phyloP scores from a whole-genome alignment of 2,888 invertebrate genomes.

The Cactoblastis cactorum region DNA sequence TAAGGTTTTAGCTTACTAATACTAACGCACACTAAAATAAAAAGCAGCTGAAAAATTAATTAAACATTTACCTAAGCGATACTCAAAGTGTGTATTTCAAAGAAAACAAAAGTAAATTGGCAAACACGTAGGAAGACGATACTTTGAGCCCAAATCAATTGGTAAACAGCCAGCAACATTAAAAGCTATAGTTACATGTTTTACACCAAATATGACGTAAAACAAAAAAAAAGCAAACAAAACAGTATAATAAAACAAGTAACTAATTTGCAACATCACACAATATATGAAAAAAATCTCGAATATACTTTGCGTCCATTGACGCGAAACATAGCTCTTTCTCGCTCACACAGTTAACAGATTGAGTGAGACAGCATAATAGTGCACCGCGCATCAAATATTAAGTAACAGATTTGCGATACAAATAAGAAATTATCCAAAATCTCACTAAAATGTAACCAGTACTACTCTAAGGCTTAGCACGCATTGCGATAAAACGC shows the following conservation, averaged over 20 bases:
- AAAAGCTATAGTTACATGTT: not conserved
- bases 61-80: not conserved
- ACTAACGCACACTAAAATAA: conserved; percentile 1
- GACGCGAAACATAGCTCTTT: too few species aligned
- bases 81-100: not conserved
- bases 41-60: not conserved
- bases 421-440: conserved; percentile 6
- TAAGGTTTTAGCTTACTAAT: not conserved
- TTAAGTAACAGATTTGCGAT: too few species aligned
- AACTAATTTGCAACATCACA: conserved; percentile 4
- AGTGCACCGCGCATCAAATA: too few species aligned
- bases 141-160: conserved; percentile 30
- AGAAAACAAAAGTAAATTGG: conserved; percentile 19
- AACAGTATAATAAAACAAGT: not conserved
- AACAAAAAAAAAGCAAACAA: not conserved
- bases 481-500: too few species aligned
- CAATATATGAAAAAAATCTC: not conserved
- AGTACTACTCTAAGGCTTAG: too few species aligned
- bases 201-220: not conserved
- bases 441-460: conserved; percentile 28
- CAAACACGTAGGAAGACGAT: conserved; percentile 34
- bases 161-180: not conserved
- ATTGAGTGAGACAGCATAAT: too few species aligned
- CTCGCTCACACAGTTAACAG: too few species aligned
- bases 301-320: too few species aligned